These are phyloP conservation scores for Galaxias olidus DNA, from an alignment of 2,797 vertebrate genomes.

Conservation along the genomic window DNA sequence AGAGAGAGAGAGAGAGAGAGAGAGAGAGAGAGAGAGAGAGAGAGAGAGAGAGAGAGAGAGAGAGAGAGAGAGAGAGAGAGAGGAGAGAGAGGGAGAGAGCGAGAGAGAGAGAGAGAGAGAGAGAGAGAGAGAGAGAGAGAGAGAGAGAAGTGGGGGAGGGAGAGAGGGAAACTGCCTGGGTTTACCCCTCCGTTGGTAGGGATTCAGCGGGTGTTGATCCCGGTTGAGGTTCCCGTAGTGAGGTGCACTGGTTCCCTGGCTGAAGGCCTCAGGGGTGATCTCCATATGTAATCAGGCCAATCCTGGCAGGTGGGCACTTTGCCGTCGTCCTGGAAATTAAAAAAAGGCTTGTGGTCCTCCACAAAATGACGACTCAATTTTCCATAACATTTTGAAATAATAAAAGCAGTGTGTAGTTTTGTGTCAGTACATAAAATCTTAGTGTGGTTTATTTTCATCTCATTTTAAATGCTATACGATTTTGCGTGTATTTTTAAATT, in stretches of 20 bases:
- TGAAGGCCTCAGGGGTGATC: conserved; percentile 61
- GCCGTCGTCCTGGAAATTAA: conserved; percentile 63
- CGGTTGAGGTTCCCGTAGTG: conserved; percentile 57
- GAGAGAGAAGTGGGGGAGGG: no score
- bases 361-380: no score
- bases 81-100: conserved; percentile 25
- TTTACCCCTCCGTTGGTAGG: conserved; percentile 58
- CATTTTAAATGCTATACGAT: no score
- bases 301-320: conserved; percentile 62
- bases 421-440: no score
- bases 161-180: conserved; percentile 2
- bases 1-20: conserved; percentile 9
- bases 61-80: conserved; percentile 35
- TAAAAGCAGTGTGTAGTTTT: no score
- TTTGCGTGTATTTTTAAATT: conserved; percentile 2
- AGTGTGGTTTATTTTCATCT: no score
- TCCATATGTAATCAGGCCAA: conserved; percentile 61
- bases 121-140: conserved; percentile 7
- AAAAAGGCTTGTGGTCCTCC: not conserved
- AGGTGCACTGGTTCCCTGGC: conserved; percentile 14
- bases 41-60: conserved; percentile 27
- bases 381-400: no score
- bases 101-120: conserved; percentile 44
- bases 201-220: conserved; percentile 46
- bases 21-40: conserved; percentile 26